Evolutionary conservation across 2,888 invertebrate species (phyloP).

Genomic region (Acanthococcus lagerstroemiae): DNA sequence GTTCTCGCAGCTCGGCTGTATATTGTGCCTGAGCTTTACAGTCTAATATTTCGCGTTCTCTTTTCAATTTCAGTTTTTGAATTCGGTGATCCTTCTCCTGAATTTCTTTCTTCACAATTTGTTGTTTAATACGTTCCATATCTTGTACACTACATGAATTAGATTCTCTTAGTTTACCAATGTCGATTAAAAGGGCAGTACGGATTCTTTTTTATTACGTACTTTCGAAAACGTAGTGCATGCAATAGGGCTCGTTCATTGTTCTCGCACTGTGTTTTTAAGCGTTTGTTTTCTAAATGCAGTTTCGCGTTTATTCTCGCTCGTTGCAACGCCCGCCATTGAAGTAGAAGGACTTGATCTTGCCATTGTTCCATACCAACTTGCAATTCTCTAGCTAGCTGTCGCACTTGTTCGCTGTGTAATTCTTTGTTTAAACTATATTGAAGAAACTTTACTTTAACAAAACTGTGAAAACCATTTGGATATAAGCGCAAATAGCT

Average conservation of each 20-base stretch:
- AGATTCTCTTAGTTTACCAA: too few relatives aligned
- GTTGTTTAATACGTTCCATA: constrained; percentile 38
- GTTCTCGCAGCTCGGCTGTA: constrained; percentile 39
- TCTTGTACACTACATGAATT: constrained; percentile 38
- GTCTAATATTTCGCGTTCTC: constrained; percentile 38
- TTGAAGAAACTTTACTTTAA: constrained; percentile 1
- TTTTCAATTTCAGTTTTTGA: constrained; percentile 37
- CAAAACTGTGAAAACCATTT: neutral
- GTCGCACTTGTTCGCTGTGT: constrained; percentile 39
- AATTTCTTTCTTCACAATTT: constrained; percentile 38
- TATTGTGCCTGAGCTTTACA: constrained; percentile 38
- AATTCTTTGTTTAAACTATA: constrained; percentile 39
- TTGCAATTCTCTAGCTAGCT: constrained; percentile 41
- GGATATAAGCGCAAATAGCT: too few relatives aligned
- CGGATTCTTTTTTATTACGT: too few relatives aligned
- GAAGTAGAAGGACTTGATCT: constrained; percentile 40
- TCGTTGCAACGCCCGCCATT: constrained; percentile 40
- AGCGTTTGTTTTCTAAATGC: constrained; percentile 39
- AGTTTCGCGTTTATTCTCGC: constrained; percentile 40
- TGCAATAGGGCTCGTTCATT: constrained; percentile 38
- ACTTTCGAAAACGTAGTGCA: constrained; percentile 39
- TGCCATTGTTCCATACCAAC: constrained; percentile 42
- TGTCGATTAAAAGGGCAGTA: too few relatives aligned
- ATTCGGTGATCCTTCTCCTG: constrained; percentile 39
- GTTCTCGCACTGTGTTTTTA: constrained; percentile 38